Conservation (phyloP, 2,797 vertebrate genomes). For the Balearica regulorum region DNA sequence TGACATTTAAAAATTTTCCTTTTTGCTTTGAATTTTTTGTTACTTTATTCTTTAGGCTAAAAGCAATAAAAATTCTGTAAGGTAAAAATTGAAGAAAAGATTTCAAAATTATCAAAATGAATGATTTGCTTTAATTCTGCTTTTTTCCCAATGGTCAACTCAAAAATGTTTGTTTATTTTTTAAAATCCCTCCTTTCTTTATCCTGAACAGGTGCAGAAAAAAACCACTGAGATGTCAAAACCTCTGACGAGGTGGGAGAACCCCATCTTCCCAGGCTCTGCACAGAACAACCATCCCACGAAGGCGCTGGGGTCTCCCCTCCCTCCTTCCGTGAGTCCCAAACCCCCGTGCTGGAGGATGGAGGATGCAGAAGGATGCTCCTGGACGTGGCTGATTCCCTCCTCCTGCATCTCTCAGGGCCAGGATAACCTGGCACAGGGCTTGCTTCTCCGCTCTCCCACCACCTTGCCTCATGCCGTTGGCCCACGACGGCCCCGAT, state of each 20-base stretch:
- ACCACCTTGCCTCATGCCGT: neutral
- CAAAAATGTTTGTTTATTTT: neutral
- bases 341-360: neutral
- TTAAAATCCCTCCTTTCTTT: neutral
- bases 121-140: neutral
- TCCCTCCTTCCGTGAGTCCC: rapidly evolving
- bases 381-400: neutral
- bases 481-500: neutral
- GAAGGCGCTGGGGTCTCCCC: rapidly evolving
- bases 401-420: neutral
- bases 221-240: rapidly evolving
- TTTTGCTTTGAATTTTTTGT: neutral
- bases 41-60: neutral
- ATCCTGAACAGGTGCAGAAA: neutral
- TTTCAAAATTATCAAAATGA: neutral
- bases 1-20: neutral
- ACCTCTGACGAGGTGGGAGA: neutral
- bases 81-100: neutral
- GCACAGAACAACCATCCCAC: rapidly evolving
- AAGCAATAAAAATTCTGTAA: neutral
- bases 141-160: neutral
- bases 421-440: neutral
- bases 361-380: neutral
- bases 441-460: neutral
- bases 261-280: neutral